phyloP scores from a whole-genome alignment of 2,888 invertebrate species.

The Hartigia nigra region DNA sequence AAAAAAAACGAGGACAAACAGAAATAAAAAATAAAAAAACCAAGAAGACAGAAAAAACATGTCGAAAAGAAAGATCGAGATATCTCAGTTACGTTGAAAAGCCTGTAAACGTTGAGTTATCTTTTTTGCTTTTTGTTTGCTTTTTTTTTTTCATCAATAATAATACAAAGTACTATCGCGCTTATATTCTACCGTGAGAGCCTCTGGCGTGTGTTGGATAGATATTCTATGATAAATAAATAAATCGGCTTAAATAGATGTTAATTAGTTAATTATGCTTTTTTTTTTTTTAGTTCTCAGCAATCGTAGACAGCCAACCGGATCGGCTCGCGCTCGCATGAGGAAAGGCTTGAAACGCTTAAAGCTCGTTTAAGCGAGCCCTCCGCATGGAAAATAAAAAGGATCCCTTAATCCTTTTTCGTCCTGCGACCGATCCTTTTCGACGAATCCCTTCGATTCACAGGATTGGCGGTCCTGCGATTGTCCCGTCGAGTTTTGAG shows the following conservation, averaged over 20 bases:
- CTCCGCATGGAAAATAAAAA: neutral
- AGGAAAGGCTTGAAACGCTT: neutral
- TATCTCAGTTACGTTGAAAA: neutral
- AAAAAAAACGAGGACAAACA: neutral
- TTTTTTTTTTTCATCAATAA: constrained; percentile 9
- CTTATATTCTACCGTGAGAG: constrained; percentile 3
- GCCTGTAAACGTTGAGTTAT: constrained; percentile 3
- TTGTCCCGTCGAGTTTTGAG: neutral
- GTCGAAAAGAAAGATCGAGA: neutral
- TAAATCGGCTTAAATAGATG: constrained; percentile 4
- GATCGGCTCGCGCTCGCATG: neutral
- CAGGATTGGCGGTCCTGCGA: neutral
- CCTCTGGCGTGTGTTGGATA: constrained; percentile 3
- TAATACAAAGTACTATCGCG: constrained; percentile 10
- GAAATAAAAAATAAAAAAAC: neutral
- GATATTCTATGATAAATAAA: neutral
- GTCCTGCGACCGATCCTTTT: neutral
- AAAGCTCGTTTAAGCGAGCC: neutral
- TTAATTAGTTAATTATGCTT: neutral
- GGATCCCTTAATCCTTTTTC: neutral
- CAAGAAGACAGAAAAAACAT: neutral
- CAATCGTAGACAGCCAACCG: neutral
- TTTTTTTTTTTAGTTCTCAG: neutral
- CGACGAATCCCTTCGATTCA: neutral
- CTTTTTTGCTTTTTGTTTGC: constrained; percentile 11